phyloP scores from a whole-genome alignment of 1,140 invertebrate genomes.

The Magallana ariakensis region DNA sequence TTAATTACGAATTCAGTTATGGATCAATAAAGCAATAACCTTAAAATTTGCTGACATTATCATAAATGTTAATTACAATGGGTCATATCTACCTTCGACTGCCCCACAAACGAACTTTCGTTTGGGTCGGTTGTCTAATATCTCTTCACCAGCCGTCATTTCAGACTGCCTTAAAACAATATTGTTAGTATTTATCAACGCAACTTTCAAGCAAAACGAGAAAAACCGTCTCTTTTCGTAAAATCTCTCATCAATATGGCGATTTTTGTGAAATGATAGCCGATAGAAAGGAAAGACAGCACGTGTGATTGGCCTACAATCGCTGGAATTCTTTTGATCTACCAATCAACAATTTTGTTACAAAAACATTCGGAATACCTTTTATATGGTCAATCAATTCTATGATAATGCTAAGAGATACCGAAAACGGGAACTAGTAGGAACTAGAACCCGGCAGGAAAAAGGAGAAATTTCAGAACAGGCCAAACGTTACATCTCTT shows the following conservation, averaged over 20 bases:
- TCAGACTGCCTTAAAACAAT: neutral
- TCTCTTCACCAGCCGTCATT: conserved; percentile 53
- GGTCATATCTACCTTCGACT: conserved; percentile 64
- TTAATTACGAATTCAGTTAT: too few species aligned
- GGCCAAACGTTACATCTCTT: too few species aligned
- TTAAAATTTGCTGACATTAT: too few species aligned
- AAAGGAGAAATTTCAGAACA: neutral
- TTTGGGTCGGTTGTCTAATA: conserved; percentile 36
- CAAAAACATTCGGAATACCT: neutral
- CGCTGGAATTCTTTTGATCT: neutral
- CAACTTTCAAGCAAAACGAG: too few species aligned
- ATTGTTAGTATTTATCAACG: too few species aligned
- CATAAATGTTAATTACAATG: neutral
- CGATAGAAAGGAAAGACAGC: neutral
- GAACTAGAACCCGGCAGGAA: neutral
- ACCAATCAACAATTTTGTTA: neutral
- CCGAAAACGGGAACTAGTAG: neutral
- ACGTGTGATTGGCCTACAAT: neutral
- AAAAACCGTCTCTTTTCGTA: neutral
- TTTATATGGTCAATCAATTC: neutral
- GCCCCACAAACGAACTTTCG: conserved; percentile 68
- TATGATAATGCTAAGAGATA: neutral
- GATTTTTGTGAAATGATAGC: neutral
- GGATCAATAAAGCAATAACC: too few species aligned
- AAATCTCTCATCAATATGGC: neutral